phyloP scores from a whole-genome alignment of 1,140 invertebrate genomes.

The Cardiocondyla obscurior region DNA sequence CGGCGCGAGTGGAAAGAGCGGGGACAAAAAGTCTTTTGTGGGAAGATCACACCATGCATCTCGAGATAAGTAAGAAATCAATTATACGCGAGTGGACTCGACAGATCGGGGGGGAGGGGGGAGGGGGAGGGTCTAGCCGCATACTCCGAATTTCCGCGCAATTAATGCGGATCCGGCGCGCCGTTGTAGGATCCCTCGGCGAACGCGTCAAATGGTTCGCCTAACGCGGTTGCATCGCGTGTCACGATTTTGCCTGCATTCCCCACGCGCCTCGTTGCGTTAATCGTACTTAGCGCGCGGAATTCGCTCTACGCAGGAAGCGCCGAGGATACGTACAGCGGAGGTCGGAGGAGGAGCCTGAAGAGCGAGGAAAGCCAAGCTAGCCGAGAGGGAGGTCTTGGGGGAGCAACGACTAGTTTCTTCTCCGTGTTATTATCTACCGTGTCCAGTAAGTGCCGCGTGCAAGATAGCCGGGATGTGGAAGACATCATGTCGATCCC shows the following conservation, averaged over 20 bases:
- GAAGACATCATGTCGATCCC: slow-evolving; percentile 64
- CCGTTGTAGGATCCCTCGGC: not conserved
- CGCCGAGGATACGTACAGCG: slow-evolving; percentile 27
- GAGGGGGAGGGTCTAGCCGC: slow-evolving; percentile 41
- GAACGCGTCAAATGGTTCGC: slow-evolving; percentile 23
- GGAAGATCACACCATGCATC: not conserved
- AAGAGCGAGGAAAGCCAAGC: slow-evolving; percentile 23
- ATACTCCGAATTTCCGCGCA: slow-evolving; percentile 64
- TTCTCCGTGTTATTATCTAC: slow-evolving; percentile 72
- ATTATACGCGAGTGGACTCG: slow-evolving; percentile 41
- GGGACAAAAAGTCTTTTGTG: not conserved
- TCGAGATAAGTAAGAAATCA: slow-evolving; percentile 63
- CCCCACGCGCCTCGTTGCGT: slow-evolving; percentile 65
- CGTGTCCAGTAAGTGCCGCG: slow-evolving; percentile 65
- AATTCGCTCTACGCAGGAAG: slow-evolving; percentile 51
- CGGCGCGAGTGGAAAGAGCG: not conserved
- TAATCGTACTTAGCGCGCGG: slow-evolving; percentile 55
- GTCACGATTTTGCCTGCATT: slow-evolving; percentile 66
- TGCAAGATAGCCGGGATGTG: slow-evolving; percentile 59
- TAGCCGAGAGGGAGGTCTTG: slow-evolving; percentile 29
- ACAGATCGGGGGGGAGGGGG: too few species aligned
- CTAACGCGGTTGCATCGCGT: slow-evolving; percentile 10
- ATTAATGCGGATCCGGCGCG: slow-evolving; percentile 30
- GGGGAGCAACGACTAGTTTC: slow-evolving; percentile 66
- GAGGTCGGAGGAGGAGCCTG: slow-evolving; percentile 19